Evolutionary conservation across 23 tunicate species (phyloP).

Genomic region (Halocynthia aurantium): DNA sequence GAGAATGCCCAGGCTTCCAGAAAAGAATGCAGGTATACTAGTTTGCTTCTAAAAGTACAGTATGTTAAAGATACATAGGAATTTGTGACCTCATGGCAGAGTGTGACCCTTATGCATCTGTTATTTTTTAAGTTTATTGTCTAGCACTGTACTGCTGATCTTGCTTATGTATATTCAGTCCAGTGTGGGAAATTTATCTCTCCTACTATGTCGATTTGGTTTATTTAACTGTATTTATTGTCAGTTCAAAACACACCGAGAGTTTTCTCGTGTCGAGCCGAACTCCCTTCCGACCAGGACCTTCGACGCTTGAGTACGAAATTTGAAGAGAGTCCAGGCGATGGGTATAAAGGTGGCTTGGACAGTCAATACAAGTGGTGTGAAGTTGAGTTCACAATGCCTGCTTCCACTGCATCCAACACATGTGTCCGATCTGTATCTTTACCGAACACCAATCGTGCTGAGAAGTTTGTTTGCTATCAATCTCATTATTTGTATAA

Average conservation of each 20-base stretch:
- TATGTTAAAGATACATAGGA: too few species aligned
- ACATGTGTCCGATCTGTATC: slow-evolving; percentile 66
- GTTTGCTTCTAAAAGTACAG: neutral
- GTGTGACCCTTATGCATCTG: neutral
- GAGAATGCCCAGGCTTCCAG: slow-evolving; percentile 70
- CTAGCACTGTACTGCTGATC: neutral
- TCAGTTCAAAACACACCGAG: slow-evolving; percentile 72
- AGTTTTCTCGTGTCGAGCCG: slow-evolving; percentile 55
- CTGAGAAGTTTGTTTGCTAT: slow-evolving; percentile 77
- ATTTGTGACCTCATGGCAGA: too few species aligned
- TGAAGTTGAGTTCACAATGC: slow-evolving; percentile 84
- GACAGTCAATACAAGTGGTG: slow-evolving; percentile 19
- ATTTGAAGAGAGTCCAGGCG: slow-evolving; percentile 1
- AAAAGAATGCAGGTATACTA: slow-evolving; percentile 46
- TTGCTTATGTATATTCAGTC: neutral
- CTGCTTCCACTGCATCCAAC: slow-evolving; percentile 64
- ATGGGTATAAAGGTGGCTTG: slow-evolving; percentile 14
- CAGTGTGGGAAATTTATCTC: neutral
- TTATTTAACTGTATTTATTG: too few species aligned
- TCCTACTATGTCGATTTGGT: neutral
- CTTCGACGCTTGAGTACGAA: slow-evolving; percentile 1
- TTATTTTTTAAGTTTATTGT: neutral
- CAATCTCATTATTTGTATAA: slow-evolving; percentile 62
- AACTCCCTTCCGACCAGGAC: slow-evolving; percentile 46
- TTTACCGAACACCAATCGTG: slow-evolving; percentile 54